Conservation (phyloP, 2,797 vertebrate species). For the Garrulus glandarius region DNA sequence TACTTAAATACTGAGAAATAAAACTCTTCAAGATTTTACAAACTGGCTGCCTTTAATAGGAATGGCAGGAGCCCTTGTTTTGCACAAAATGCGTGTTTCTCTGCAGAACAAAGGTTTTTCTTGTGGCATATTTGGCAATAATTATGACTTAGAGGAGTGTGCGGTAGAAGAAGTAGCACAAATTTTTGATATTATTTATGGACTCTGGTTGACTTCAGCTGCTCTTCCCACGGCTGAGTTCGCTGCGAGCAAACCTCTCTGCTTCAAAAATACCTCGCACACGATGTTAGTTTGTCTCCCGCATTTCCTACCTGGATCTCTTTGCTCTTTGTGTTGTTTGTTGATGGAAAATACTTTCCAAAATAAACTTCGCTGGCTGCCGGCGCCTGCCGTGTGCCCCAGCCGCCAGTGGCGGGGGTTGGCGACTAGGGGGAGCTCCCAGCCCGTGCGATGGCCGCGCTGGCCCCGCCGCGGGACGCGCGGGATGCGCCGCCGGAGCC, state of each 20-base stretch:
- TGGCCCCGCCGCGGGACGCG: background rate
- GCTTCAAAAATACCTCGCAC: background rate
- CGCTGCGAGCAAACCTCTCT: background rate
- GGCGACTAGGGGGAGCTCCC: constrained; percentile 93
- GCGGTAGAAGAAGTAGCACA: background rate
- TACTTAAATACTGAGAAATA: constrained; percentile 13
- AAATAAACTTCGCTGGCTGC: constrained; percentile 76
- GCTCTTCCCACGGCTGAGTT: background rate
- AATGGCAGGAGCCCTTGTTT: background rate
- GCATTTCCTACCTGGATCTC: constrained; percentile 17
- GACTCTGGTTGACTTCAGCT: background rate
- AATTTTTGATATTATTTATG: background rate
- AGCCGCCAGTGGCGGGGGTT: constrained; percentile 35
- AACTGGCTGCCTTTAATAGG: background rate
- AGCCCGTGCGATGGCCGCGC: constrained; percentile 75
- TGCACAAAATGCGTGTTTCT: background rate
- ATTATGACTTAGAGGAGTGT: constrained; percentile 24
- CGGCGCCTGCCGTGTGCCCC: background rate
- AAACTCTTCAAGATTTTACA: background rate
- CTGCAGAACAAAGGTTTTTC: background rate
- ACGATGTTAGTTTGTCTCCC: background rate
- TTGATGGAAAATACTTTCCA: constrained; percentile 66
- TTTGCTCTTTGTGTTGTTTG: constrained; percentile 13
- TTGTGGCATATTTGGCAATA: constrained; percentile 1
- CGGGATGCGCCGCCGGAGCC: background rate